Conservation (phyloP, 1,140 invertebrate species). For the Drosophila auraria region DNA sequence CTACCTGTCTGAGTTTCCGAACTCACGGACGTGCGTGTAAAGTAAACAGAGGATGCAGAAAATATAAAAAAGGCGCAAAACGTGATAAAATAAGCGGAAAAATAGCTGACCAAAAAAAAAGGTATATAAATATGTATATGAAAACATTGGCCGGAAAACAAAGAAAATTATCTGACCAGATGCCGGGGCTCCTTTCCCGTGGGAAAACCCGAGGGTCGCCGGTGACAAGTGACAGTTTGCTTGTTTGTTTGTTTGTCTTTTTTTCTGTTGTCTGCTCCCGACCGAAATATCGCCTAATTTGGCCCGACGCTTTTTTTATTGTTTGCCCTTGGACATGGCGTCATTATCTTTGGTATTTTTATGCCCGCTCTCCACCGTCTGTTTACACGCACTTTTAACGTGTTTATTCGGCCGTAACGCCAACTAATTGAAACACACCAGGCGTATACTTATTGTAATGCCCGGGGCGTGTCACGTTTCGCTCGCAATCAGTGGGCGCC, state of each 20-base stretch:
- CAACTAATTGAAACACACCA: constrained; percentile 74
- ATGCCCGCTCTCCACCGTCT: constrained; percentile 18
- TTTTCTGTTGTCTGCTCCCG: neutral
- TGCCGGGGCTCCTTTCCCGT: constrained; percentile 20
- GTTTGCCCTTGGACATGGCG: constrained; percentile 51
- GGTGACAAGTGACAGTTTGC: constrained; percentile 76
- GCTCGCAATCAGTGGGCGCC: constrained; percentile 47
- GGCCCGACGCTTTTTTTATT: constrained; percentile 68
- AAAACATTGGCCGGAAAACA: constrained; percentile 74
- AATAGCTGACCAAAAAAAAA: constrained; percentile 65
- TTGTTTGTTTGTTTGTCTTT: constrained; percentile 51
- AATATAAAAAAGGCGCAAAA: constrained; percentile 55
- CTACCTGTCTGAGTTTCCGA: constrained; percentile 64
- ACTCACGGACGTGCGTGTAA: constrained; percentile 40
- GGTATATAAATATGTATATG: constrained; percentile 17
- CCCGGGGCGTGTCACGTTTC: constrained; percentile 70
- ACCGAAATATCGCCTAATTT: constrained; percentile 66
- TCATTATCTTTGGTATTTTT: constrained; percentile 61
- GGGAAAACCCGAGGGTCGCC: constrained; percentile 31
- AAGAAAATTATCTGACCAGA: constrained; percentile 80
- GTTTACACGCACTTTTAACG: constrained; percentile 80
- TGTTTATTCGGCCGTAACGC: constrained; percentile 71
- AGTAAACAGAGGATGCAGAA: constrained; percentile 48
- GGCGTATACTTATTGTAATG: constrained; percentile 58
- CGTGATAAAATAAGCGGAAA: constrained; percentile 75